These are phyloP conservation scores for Euplagia quadripunctaria DNA, from an alignment of 2,888 invertebrate species.

Conservation along the genomic window DNA sequence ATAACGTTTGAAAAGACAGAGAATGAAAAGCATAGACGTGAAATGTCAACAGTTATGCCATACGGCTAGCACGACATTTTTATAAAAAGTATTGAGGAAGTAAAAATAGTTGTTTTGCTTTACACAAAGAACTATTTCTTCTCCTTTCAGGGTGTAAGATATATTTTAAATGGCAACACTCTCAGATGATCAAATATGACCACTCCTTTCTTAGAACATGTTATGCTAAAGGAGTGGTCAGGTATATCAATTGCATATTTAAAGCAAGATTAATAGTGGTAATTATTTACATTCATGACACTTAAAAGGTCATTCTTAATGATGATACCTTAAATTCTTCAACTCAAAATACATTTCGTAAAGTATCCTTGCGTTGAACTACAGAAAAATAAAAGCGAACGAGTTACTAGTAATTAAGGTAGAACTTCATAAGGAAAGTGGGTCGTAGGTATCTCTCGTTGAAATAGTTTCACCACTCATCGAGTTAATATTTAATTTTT, in stretches of 20 bases:
- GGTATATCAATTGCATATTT: constrained; percentile 14
- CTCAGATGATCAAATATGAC: constrained; percentile 4
- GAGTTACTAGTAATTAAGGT: constrained; percentile 60
- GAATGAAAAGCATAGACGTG: background rate
- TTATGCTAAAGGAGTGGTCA: constrained; percentile 9
- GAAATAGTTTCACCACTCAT: constrained; percentile 68
- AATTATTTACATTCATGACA: constrained; percentile 13
- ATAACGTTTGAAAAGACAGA: background rate
- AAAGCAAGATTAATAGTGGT: constrained; percentile 14
- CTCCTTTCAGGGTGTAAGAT: background rate
- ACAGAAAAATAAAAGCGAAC: constrained; percentile 46
- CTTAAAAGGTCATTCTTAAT: constrained; percentile 16
- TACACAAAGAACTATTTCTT: background rate
- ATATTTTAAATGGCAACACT: background rate
- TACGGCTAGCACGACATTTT: background rate
- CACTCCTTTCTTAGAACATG: constrained; percentile 4
- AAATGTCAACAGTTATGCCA: background rate
- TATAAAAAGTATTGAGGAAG: background rate
- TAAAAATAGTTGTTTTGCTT: background rate
- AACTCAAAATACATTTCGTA: constrained; percentile 31
- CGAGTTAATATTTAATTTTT: constrained; percentile 57
- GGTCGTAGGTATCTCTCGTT: constrained; percentile 53
- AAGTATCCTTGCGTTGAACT: constrained; percentile 32
- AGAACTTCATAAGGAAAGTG: constrained; percentile 58
- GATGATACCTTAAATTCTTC: constrained; percentile 16